Conservation (phyloP, 92 coral and sea anemone genomes). For the Zoanthus sansibaricus region DNA sequence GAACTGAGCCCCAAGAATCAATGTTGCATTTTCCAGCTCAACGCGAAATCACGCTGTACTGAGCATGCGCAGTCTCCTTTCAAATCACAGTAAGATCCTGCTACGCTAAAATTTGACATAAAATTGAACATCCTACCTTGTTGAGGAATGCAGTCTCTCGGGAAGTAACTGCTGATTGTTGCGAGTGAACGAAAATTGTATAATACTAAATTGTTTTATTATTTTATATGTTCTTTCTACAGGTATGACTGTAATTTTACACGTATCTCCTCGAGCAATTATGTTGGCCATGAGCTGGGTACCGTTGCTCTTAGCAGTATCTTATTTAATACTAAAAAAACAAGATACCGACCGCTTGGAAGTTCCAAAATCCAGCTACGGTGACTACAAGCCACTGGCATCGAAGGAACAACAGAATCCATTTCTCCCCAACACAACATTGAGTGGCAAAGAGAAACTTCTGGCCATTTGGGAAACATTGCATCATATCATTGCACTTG, state of each 20-base stretch:
- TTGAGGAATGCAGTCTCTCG: no score
- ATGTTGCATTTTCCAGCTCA: no score
- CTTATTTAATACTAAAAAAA: background rate
- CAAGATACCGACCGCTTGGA: background rate
- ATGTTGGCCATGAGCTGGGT: slow-evolving; percentile 1
- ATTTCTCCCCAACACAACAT: background rate
- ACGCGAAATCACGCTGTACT: no score
- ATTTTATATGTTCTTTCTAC: background rate
- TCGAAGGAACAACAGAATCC: background rate
- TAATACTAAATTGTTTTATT: background rate
- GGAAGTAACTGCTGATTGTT: no score
- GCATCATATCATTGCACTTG: slow-evolving; percentile 5
- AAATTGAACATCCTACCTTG: no score
- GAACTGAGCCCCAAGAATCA: no score
- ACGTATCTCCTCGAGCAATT: background rate
- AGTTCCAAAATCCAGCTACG: background rate
- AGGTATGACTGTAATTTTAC: background rate
- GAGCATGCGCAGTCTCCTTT: no score
- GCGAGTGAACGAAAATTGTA: no score
- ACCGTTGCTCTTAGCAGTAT: background rate
- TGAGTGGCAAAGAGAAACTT: background rate
- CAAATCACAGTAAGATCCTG: no score
- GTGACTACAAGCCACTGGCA: background rate
- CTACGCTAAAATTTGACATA: no score
- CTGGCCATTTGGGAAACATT: background rate